Evolutionary conservation across 2,113 vertebrate species (phyloP), one percentile per base, ranked within the genome.

Genomic region (Cranoglanis bouderius): DNA sequence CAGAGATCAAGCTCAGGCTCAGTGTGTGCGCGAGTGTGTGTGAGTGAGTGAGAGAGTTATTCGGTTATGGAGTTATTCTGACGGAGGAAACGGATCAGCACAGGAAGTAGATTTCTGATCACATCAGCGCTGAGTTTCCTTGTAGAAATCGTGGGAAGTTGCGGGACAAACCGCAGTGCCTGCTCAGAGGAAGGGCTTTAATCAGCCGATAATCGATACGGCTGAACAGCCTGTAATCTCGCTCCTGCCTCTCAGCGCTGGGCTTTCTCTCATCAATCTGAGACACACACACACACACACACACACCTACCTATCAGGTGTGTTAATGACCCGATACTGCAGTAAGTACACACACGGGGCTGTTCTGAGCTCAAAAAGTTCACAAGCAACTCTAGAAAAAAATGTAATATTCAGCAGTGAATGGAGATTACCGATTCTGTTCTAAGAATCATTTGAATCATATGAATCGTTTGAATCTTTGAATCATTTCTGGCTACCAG

Each of bases 381-480:
- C 61, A 53, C 82, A 32, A 43, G 46, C 63, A 88, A 40, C 86
- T 70, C 82, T 38, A 55, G 32, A 49, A 43, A 1, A 13, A 24
- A 74, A 26, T 35, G 16, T 72, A 49, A 77, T 61, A 63, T 88
- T 75, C 53, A 63, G 80, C 82, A 35, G 83, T 53, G 78, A 86
- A 80, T 82, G 51, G 81, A 49, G 57, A 35, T 86, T 85, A 77
- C 91, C 2, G 95, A 94, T 96, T 96, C 95, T 95, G 95, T 96
- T 96, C 91, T 96, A 96, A 90, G 95, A 95, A 96, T 95, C 95
- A 85, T 77, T 55, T 40, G 67, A 90, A 51, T 83, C 51, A 46
- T 88, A 18, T 51, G 77, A 74, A 78, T 78, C 75, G 18, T 72
- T 72, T 72, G 67, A 72, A 19, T 72, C 40, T 32, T 12, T 61